Percentiles rank a stretch among this genome's conserved stretches.
Evolutionary conservation across 2,113 vertebrate species (phyloP).

Genomic region (Chionomys nivalis): DNA sequence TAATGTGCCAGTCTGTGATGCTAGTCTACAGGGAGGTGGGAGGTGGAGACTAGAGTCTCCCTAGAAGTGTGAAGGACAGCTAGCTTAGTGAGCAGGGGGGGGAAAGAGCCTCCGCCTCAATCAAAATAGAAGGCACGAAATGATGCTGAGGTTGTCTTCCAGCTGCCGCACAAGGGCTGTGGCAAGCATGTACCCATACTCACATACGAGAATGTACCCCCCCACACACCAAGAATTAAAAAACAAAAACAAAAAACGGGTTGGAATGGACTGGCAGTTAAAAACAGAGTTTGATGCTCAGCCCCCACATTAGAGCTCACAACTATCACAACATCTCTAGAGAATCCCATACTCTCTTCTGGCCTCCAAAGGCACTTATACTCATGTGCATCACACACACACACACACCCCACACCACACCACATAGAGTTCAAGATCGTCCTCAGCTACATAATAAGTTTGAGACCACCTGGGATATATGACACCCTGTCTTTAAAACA

Average conservation of each 20-base stretch:
- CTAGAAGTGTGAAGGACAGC: neutral
- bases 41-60: neutral
- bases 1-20: neutral
- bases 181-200: neutral
- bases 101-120: neutral
- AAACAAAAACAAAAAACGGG: neutral
- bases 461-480: neutral
- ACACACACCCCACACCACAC: neutral
- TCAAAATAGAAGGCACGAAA: neutral
- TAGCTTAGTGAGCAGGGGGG: neutral
- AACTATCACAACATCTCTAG: neutral
- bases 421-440: neutral
- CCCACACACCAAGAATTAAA: neutral
- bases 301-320: neutral
- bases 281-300: neutral
- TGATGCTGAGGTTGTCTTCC: too few species aligned
- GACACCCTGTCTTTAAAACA: neutral
- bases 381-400: neutral
- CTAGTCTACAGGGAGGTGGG: neutral
- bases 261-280: neutral
- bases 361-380: neutral
- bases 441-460: neutral
- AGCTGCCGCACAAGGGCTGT: neutral
- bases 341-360: neutral
- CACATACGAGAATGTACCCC: neutral